Conservation (phyloP, 2,797 vertebrate species). For the Cephalopachus bancanus region DNA sequence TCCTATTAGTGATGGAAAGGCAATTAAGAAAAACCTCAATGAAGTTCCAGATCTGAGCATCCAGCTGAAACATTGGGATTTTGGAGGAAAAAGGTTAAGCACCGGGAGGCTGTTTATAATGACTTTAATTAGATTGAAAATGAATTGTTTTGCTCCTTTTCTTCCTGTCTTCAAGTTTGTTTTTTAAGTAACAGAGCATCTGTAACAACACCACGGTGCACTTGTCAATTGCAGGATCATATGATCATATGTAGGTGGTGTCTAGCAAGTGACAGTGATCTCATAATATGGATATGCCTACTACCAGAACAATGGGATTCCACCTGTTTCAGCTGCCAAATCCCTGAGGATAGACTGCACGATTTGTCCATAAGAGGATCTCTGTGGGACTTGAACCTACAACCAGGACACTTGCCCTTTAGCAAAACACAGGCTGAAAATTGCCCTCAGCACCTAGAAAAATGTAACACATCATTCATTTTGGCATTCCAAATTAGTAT, state of each 20-base stretch:
- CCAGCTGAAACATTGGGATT: conserved; percentile 59
- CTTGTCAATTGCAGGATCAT: neutral
- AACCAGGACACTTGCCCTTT: neutral
- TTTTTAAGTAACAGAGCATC: conserved; percentile 70
- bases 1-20: conserved; percentile 78
- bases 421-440: neutral
- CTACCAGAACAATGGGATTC: neutral
- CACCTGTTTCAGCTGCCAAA: neutral
- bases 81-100: conserved; percentile 81
- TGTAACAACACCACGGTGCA: neutral
- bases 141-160: conserved; percentile 79
- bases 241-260: neutral
- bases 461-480: neutral
- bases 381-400: neutral
- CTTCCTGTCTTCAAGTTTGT: conserved; percentile 64
- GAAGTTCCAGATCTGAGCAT: conserved; percentile 77
- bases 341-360: neutral
- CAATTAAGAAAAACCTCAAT: conserved; percentile 80
- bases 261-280: neutral
- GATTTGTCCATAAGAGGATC: neutral
- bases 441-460: neutral
- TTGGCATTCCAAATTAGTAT: neutral
- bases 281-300: neutral
- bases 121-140: conserved; percentile 82
- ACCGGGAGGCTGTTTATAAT: conserved; percentile 67